These are phyloP conservation scores for Pseudochromis fuscus DNA, from an alignment of 2,797 vertebrate species.

Conservation along the genomic window DNA sequence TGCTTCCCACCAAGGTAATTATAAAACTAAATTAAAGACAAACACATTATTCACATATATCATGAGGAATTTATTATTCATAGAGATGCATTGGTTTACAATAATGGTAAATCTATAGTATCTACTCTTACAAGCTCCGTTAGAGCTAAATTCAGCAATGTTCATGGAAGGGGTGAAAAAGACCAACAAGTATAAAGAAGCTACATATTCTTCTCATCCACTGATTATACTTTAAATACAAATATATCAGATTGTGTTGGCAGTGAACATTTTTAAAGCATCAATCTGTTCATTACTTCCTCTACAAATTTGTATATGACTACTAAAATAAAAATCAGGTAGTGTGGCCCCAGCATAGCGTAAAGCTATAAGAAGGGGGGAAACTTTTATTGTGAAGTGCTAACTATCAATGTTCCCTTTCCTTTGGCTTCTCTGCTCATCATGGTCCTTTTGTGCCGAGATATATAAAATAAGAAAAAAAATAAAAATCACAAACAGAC, in stretches of 20 bases:
- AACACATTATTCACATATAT: conserved; percentile 59
- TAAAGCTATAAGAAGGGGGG: conserved; percentile 53
- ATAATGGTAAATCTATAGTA: conserved; percentile 76
- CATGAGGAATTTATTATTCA: conserved; percentile 81
- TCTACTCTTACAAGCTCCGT: conserved; percentile 76
- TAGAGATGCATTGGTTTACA: conserved; percentile 82
- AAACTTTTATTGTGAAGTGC: conserved; percentile 74
- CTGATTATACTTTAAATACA: conserved; percentile 78
- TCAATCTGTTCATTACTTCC: conserved; percentile 28
- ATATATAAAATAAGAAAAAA: conserved; percentile 66
- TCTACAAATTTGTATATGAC: conserved; percentile 69
- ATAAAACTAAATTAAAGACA: conserved; percentile 26
- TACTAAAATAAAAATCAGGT: conserved; percentile 77
- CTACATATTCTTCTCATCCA: conserved; percentile 65
- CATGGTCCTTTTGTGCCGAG: conserved; percentile 69
- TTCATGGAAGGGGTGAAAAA: conserved; percentile 71
- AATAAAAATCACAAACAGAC: conserved; percentile 66
- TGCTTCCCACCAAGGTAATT: background rate
- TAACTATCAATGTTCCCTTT: conserved; percentile 78
- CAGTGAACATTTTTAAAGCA: conserved; percentile 77
- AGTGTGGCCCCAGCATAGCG: conserved; percentile 59
- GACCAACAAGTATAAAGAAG: conserved; percentile 74
- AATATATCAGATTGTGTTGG: conserved; percentile 80
- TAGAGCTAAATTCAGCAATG: conserved; percentile 70
- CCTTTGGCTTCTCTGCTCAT: conserved; percentile 80